A percentile compares a stretch with the other conserved stretches of the same genome.
Conservation (phyloP, 2,888 invertebrate genomes). For the Rhabditophanes sp. region DNA sequence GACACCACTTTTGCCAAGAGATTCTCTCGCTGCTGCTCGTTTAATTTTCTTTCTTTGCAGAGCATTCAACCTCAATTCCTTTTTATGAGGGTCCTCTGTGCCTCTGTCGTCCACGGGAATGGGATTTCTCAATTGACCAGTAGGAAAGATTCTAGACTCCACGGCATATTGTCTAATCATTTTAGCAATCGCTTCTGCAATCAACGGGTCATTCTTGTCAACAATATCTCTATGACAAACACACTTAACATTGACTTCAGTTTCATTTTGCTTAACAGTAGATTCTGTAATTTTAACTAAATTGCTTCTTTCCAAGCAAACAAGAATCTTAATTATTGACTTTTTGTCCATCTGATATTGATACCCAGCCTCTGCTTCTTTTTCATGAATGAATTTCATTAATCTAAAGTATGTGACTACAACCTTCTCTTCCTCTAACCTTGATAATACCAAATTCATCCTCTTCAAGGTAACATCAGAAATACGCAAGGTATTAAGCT, state of each 20-base stretch:
- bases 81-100: too few relatives aligned
- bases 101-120: too few relatives aligned
- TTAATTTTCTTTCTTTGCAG: background rate
- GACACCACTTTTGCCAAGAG: background rate
- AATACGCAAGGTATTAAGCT: constrained; percentile 34
- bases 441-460: constrained; percentile 14
- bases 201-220: constrained; percentile 12
- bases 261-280: background rate
- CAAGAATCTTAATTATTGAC: constrained; percentile 27
- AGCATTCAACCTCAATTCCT: too few relatives aligned
- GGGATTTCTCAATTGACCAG: constrained; percentile 29
- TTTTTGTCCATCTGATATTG: constrained; percentile 35
- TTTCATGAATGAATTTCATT: constrained; percentile 15
- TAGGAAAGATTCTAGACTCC: constrained; percentile 33
- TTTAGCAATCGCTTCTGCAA: constrained; percentile 18
- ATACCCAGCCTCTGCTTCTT: constrained; percentile 26
- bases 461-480: constrained; percentile 29
- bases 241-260: background rate
- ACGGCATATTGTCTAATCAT: constrained; percentile 21
- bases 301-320: constrained; percentile 16
- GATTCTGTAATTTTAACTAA: constrained; percentile 2
- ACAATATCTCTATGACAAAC: constrained; percentile 12
- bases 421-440: constrained; percentile 13
- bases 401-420: constrained; percentile 23
- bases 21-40: background rate